phyloP scores from a whole-genome alignment of 2,888 invertebrate genomes.

The Cryptosula pallasiana region DNA sequence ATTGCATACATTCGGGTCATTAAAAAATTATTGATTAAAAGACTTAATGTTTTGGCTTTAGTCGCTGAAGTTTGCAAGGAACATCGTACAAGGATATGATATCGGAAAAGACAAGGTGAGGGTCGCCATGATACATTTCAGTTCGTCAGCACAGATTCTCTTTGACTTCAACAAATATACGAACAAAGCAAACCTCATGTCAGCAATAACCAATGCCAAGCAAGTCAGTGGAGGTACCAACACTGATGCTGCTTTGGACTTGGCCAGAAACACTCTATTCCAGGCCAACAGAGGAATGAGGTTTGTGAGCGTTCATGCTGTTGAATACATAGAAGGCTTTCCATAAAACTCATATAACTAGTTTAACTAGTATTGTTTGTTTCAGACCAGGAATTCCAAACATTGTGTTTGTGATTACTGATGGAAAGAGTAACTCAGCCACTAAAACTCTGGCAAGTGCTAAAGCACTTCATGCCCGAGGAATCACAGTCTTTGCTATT shows the following conservation, averaged over 20 bases:
- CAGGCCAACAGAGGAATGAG: not conserved
- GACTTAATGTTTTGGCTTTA: no score
- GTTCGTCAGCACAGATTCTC: not conserved
- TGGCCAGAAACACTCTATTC: constrained; percentile 5
- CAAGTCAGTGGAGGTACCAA: not conserved
- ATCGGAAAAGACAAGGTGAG: constrained; percentile 1
- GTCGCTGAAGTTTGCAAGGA: not conserved
- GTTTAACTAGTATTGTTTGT: no score
- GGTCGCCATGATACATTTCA: not conserved
- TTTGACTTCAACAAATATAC: constrained; percentile 15
- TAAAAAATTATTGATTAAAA: no score
- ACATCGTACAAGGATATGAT: constrained; percentile 6
- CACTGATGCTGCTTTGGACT: not conserved
- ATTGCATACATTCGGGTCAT: no score
- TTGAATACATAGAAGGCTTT: no score
- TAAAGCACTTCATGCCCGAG: not conserved
- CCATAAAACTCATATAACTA: no score
- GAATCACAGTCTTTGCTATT: constrained; percentile 2
- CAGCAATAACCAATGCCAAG: not conserved
- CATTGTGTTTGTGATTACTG: constrained; percentile 6
- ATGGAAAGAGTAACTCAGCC: not conserved
- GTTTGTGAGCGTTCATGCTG: no score
- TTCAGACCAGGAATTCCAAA: constrained; percentile 2
- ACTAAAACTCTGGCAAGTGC: not conserved
- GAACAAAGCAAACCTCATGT: not conserved